These are phyloP conservation scores for Apantesis nais DNA, from an alignment of 2,888 invertebrate genomes.

Conservation along the genomic window DNA sequence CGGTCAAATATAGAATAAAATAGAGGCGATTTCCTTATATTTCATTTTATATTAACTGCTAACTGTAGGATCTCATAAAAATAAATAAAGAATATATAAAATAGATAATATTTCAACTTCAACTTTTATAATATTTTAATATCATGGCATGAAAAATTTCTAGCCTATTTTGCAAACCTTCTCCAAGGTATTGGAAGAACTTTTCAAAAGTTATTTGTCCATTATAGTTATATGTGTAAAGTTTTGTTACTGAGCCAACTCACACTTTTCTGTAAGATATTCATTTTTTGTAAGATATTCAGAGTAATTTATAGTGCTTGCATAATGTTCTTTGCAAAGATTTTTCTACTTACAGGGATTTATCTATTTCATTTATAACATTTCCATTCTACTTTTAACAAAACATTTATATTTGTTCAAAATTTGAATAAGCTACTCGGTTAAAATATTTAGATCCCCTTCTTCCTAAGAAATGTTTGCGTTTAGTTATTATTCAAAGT, in stretches of 20 bases:
- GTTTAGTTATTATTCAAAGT: conserved; percentile 21
- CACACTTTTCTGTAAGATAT: conserved; percentile 12
- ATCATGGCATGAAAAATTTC: neutral
- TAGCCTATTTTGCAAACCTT: neutral
- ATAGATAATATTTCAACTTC: too few species aligned
- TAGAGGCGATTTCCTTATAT: neutral
- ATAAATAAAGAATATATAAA: too few species aligned
- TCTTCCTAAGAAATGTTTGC: conserved; percentile 25
- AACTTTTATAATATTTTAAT: neutral
- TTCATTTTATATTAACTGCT: neutral
- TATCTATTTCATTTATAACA: conserved; percentile 5
- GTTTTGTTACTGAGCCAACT: neutral
- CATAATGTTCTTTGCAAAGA: conserved; percentile 12
- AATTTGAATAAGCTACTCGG: conserved; percentile 24
- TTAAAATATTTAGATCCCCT: conserved; percentile 16
- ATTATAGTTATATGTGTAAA: neutral
- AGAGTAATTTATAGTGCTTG: conserved; percentile 23
- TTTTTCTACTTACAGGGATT: conserved; percentile 8
- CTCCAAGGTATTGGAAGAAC: too few species aligned
- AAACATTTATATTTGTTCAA: conserved; percentile 19
- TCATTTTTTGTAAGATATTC: conserved; percentile 18
- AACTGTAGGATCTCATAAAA: too few species aligned
- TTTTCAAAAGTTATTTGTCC: too few species aligned
- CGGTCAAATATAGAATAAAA: neutral
- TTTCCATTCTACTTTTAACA: conserved; percentile 15